These are phyloP conservation scores for Koerneria pararmatus DNA, from an alignment of 2,888 invertebrate genomes.

Conservation along the genomic window DNA sequence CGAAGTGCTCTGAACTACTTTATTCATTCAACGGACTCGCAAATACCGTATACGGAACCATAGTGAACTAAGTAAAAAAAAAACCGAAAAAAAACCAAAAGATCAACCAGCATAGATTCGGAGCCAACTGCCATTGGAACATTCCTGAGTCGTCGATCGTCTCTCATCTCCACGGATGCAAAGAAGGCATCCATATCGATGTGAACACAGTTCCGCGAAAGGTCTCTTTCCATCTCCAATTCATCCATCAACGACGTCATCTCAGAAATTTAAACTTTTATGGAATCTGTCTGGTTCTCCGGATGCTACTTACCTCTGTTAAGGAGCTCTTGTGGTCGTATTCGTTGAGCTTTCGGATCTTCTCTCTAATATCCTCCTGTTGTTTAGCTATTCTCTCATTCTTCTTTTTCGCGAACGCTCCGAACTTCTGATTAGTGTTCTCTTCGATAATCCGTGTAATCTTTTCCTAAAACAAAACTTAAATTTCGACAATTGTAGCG, in stretches of 20 bases:
- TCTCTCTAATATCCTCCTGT: slow-evolving; percentile 50
- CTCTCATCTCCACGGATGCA: slow-evolving; percentile 68
- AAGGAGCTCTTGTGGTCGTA: slow-evolving; percentile 30
- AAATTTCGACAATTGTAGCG: too few species aligned
- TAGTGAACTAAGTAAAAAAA: too few species aligned
- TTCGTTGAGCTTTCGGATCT: slow-evolving; percentile 28
- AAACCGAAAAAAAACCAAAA: too few species aligned
- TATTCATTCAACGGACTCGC: neutral
- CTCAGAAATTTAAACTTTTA: slow-evolving; percentile 54
- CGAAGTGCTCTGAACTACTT: slow-evolving; percentile 65
- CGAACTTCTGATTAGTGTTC: slow-evolving; percentile 66
- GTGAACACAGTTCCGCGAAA: slow-evolving; percentile 55
- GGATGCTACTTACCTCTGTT: slow-evolving; percentile 28
- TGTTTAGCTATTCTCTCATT: slow-evolving; percentile 63
- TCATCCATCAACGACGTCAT: slow-evolving; percentile 61
- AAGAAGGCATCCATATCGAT: slow-evolving; percentile 70
- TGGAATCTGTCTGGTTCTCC: slow-evolving; percentile 4
- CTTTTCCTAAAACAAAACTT: slow-evolving; percentile 25
- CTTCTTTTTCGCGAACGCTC: slow-evolving; percentile 64
- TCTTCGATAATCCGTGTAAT: slow-evolving; percentile 61
- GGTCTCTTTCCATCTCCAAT: slow-evolving; percentile 62
- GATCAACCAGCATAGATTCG: slow-evolving; percentile 65
- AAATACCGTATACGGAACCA: neutral
- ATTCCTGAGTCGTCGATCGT: slow-evolving; percentile 61
- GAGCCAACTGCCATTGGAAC: slow-evolving; percentile 69